These are phyloP conservation scores for Philaenus spumarius DNA, from an alignment of 1,140 invertebrate species.

Conservation along the genomic window DNA sequence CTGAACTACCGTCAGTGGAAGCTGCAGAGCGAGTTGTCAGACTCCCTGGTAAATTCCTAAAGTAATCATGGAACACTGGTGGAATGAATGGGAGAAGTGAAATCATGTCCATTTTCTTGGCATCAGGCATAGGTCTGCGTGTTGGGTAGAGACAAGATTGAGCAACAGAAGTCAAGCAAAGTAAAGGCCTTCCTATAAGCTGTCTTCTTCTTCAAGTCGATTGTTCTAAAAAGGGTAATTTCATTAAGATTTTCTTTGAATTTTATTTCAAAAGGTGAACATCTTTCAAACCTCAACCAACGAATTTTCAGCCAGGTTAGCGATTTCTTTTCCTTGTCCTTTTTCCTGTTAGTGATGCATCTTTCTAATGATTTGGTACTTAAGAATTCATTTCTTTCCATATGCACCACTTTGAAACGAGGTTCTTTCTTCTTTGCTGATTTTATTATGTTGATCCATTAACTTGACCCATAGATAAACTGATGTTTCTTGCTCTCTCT, in stretches of 20 bases:
- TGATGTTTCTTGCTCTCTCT: slow-evolving; percentile 13
- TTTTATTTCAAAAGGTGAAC: slow-evolving; percentile 4
- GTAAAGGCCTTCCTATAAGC: not conserved
- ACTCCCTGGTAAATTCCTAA: not conserved
- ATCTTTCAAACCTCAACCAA: slow-evolving; percentile 3
- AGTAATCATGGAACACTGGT: not conserved
- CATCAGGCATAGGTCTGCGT: not conserved
- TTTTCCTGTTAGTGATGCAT: not conserved
- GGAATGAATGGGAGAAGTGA: slow-evolving; percentile 1
- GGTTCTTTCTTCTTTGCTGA: not conserved
- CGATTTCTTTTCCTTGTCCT: not conserved
- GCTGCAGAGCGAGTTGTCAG: not conserved
- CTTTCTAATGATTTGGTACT: not conserved
- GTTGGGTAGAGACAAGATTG: not conserved
- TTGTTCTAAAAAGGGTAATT: not conserved
- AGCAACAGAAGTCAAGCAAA: not conserved
- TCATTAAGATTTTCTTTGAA: slow-evolving; percentile 1
- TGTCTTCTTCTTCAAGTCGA: not conserved
- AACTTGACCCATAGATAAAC: not conserved
- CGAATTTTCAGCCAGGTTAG: not conserved
- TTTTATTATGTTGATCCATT: slow-evolving; percentile 4
- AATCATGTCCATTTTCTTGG: not conserved
- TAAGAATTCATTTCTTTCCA: slow-evolving; percentile 1
- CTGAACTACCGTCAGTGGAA: not conserved
- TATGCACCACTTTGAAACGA: not conserved